A percentile compares a stretch with the other conserved stretches of the same genome.
These are phyloP conservation scores for Gnatocerus cornutus DNA, from an alignment of 2,888 invertebrate genomes.

Conservation along the genomic window DNA sequence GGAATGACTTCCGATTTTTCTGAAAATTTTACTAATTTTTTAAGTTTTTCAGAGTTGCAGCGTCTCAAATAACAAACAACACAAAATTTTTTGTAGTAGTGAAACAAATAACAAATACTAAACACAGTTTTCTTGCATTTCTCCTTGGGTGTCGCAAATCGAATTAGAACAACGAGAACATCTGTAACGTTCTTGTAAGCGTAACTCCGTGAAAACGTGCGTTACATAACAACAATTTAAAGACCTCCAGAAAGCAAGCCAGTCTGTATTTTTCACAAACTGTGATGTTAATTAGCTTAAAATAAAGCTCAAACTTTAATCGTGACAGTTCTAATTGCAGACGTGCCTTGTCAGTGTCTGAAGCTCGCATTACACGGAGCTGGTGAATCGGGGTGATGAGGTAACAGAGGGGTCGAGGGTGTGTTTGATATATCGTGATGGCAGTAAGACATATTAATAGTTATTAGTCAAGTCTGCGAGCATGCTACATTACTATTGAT, in stretches of 20 bases:
- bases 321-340: conserved; percentile 58
- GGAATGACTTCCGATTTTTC: no score
- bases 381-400: conserved; percentile 54
- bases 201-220: conserved; percentile 31
- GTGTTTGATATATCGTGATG: conserved; percentile 69
- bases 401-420: conserved; percentile 58
- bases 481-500: conserved; percentile 69
- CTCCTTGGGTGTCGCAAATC: conserved; percentile 1
- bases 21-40: no score
- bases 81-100: no score
- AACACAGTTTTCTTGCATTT: not conserved
- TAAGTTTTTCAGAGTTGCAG: no score
- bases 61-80: no score
- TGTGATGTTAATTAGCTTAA: conserved; percentile 51
- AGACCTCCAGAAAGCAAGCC: conserved; percentile 8
- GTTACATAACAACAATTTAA: conserved; percentile 28
- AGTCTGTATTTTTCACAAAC: conserved; percentile 44
- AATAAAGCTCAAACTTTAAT: conserved; percentile 54
- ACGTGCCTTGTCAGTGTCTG: conserved; percentile 56
- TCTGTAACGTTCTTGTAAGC: conserved; percentile 17
- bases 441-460: conserved; percentile 70
- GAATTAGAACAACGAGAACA: conserved; percentile 12
- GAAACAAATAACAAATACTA: no score
- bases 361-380: conserved; percentile 60
- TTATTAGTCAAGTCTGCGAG: conserved; percentile 70